Conservation (phyloP, 2,888 invertebrate genomes). For the Caradrina clavipalpis region DNA sequence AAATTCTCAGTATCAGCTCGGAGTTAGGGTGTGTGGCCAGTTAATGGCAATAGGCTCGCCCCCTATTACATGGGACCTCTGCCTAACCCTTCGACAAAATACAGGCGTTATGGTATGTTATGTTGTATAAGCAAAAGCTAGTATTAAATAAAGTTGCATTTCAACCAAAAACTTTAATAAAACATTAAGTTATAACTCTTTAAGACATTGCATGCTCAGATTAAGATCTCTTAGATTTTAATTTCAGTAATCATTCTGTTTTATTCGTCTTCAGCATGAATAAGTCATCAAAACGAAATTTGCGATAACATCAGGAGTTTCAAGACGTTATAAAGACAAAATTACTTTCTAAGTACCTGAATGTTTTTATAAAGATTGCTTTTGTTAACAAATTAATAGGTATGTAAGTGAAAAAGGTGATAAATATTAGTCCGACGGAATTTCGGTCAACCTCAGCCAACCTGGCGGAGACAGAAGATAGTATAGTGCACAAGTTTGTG, state of each 20-base stretch:
- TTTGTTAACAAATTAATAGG: background rate
- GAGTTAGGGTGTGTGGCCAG: too few relatives aligned
- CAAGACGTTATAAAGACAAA: conserved; percentile 1
- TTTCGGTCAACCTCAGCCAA: too few relatives aligned
- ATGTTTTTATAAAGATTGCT: conserved; percentile 3
- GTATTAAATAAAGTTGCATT: conserved; percentile 7
- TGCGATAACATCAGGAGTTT: conserved; percentile 40
- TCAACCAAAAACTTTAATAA: conserved; percentile 10
- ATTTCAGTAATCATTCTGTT: conserved; percentile 44
- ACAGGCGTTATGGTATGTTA: too few relatives aligned
- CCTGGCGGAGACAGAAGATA: too few relatives aligned
- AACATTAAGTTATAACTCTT: conserved; percentile 36
- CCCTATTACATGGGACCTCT: too few relatives aligned
- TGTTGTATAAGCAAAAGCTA: too few relatives aligned
- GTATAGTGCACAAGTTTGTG: too few relatives aligned
- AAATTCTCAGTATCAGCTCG: too few relatives aligned
- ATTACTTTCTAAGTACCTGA: background rate
- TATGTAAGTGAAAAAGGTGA: too few relatives aligned
- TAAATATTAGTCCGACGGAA: too few relatives aligned
- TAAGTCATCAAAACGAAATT: conserved; percentile 49
- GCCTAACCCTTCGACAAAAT: too few relatives aligned
- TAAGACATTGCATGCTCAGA: conserved; percentile 46
- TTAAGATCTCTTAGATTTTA: conserved; percentile 53
- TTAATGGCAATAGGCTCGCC: too few relatives aligned
- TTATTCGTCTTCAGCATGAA: conserved; percentile 51